Conservation (phyloP, 1,140 invertebrate genomes). For the Leucophenga varia region DNA sequence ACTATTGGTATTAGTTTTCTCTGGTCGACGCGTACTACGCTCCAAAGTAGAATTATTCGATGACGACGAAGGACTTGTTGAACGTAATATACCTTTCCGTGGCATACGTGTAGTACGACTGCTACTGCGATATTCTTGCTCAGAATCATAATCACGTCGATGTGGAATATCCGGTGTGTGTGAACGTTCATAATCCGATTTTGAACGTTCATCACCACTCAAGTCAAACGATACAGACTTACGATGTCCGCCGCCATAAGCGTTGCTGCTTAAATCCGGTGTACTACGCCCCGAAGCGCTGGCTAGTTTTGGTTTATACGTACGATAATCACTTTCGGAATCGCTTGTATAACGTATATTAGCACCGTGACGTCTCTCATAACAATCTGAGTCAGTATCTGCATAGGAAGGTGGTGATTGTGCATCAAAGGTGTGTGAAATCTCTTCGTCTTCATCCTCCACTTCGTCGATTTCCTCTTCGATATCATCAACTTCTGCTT, state of each 20-base stretch:
- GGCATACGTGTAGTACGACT: constrained; percentile 25
- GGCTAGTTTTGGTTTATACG: constrained; percentile 25
- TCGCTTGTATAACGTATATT: constrained; percentile 44
- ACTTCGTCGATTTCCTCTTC: constrained; percentile 4
- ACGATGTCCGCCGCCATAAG: constrained; percentile 33
- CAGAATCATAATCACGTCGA: constrained; percentile 45
- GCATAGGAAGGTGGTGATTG: constrained; percentile 39
- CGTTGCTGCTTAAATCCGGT: constrained; percentile 21
- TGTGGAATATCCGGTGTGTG: constrained; percentile 35
- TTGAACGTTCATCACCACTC: constrained; percentile 50
- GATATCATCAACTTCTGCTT: constrained; percentile 27
- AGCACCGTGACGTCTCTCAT: constrained; percentile 25
- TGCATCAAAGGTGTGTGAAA: constrained; percentile 20
- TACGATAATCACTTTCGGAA: constrained; percentile 43
- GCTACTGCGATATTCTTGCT: constrained; percentile 37
- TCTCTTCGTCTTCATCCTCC: constrained; percentile 28
- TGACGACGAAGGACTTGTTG: constrained; percentile 40
- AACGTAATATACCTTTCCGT: constrained; percentile 46
- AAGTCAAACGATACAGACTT: constrained; percentile 55
- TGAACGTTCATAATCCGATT: constrained; percentile 48
- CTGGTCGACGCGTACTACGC: constrained; percentile 17
- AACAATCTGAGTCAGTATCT: constrained; percentile 45
- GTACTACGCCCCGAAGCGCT: constrained; percentile 43
- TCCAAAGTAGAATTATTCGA: constrained; percentile 37
- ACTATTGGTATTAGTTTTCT: constrained; percentile 34